Base-by-base conservation (phyloP, 2,113 vertebrate species). In the Phainopepla nitens region DNA sequence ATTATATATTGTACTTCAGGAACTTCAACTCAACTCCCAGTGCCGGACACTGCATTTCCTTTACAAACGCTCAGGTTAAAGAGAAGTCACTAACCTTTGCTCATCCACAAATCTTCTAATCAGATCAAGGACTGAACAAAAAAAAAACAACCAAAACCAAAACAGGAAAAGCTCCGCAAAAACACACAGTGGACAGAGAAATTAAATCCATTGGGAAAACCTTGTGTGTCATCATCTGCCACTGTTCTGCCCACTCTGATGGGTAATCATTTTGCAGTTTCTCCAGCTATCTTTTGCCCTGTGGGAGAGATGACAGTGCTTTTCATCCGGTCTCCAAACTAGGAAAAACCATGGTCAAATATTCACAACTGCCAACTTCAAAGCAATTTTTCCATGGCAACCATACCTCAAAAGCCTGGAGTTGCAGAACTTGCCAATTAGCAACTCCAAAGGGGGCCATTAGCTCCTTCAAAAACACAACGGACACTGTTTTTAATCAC, bases 361-460 rank as follows among this genome's bases (percentile, higher is more conserved):
- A 98, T 97, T 98, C 97, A 97, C 94, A 98, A 98, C 97, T 97
- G 97, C 97, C 97, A 98, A 98, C 97, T 98, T 99, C 98, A 99
- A 98, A 99, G 98, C 79, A 92, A 82, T 97, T 97, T 98, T 97
- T 97, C 98, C 98, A 98, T 98, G 98, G 98, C 98, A 98, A 98
- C 97, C 29, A 20, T 95, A 98, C 96, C 98, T 98, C 98, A 98
- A 98, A 99, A 98, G 97, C 97, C 97, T 85, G 77, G 65, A 91
- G 96, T 88, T 97, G 97, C 97, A 98, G 95, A 97, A 97, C 98
- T 98, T 98, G 97, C 98, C 98, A 99, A 99, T 99, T 99, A 99
- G 96, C 97, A 98, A 94, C 97, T 98, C 97, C 98, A 98, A 98
- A 96, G 95, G 98, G 98, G 97, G 95, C 96, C 98, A 98, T 99